phyloP scores from a whole-genome alignment of 1,140 invertebrate species.

The Aporrectodea caliginosa region DNA sequence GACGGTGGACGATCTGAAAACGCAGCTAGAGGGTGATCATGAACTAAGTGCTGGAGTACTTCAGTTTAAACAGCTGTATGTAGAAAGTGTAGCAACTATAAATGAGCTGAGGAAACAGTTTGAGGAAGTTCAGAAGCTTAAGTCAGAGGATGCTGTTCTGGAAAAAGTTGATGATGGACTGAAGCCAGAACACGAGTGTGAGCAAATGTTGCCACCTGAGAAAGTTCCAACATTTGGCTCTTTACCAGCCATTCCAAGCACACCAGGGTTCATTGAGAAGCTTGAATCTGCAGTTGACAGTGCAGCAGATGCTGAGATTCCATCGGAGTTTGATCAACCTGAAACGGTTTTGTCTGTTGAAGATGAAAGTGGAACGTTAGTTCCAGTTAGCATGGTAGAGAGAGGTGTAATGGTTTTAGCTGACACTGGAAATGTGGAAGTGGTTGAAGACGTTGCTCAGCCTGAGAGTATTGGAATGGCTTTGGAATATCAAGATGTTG shows the following conservation, averaged over 20 bases:
- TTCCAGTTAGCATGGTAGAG: neutral
- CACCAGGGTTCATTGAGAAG: too few relatives aligned
- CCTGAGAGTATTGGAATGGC: neutral
- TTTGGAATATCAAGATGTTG: neutral
- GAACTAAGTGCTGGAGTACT: neutral
- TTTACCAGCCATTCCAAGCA: too few relatives aligned
- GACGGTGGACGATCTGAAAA: neutral
- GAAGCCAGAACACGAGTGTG: too few relatives aligned
- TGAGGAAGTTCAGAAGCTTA: neutral
- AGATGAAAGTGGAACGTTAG: too few relatives aligned
- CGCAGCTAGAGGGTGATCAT: neutral
- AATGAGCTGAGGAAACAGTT: neutral
- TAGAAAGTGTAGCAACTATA: neutral
- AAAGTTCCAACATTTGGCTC: too few relatives aligned
- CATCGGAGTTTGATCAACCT: too few relatives aligned
- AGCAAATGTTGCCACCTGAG: too few relatives aligned
- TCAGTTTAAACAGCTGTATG: neutral
- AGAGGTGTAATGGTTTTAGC: neutral
- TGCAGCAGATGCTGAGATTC: too few relatives aligned
- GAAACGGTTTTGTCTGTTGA: too few relatives aligned
- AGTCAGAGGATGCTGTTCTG: neutral
- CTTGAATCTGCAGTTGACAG: too few relatives aligned
- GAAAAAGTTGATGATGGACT: too few relatives aligned
- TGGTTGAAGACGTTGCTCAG: neutral
- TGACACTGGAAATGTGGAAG: neutral